Base-by-base conservation (phyloP, 2,888 invertebrate species). In the Spodoptera exigua region DNA sequence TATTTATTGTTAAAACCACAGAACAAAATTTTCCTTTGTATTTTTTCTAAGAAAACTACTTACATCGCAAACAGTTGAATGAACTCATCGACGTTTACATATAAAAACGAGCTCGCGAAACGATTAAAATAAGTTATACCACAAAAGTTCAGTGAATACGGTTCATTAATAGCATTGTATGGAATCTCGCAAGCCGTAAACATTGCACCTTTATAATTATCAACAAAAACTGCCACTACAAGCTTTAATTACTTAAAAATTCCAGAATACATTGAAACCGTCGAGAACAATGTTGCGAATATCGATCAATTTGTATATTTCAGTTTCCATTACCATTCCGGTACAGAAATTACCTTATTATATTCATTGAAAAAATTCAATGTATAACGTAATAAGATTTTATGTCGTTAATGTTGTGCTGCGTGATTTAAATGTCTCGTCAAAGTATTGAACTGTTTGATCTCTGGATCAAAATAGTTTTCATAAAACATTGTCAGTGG, bases 241-340 rank as follows among this genome's bases (percentile, higher is more conserved):
- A 80, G 85, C 82, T 87, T 73, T 90, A 92, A 93, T 93, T 89
- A 90, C 86, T 90, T 86, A 87, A 93, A n/a, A 90, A 93, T 92
- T 92, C 91, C 92, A 80, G 74, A 75, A 86, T 74, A 87, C 84
- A 85, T 86, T 85, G 84, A 78, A 83, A 81, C 79, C 73, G 80
- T 80, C 58, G 66, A 67, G 63, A 70, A 80, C 83, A 79, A 78
- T 82, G 81, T 80, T 81, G 81, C 78, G 14, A 12, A 10, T 55
- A 64, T 59, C 64, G 61, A 65, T 66, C 61, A 63, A 55, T 44
- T 46, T 43, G 0, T 54, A 41, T 53, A 63, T 60, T 70, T 43
- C 34, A 14, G 7, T 9, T 17, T 68, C 58, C 76, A 68, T 68
- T 58, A 44, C 70, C 14, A 57, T 41, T 58, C 13, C n/a, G 12